Evolutionary conservation across 2,888 invertebrate species (phyloP).

Genomic region (Automeris io): DNA sequence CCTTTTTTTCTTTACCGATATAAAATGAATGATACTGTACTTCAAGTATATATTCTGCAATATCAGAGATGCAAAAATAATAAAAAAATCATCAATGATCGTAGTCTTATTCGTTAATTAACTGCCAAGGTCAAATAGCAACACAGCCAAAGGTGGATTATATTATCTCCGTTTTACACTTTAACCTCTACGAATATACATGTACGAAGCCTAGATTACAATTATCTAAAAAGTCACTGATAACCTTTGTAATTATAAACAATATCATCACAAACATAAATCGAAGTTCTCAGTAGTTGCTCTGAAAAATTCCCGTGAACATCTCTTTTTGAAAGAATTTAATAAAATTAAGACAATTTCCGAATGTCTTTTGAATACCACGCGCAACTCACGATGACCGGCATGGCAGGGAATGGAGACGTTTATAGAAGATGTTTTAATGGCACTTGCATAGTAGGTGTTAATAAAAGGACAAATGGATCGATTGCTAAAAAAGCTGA

Average conservation of each 20-base stretch:
- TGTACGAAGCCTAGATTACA: too few relatives aligned
- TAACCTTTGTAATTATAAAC: constrained; percentile 38
- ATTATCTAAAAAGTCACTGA: constrained; percentile 27
- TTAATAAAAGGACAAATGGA: constrained; percentile 41
- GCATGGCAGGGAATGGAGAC: constrained; percentile 49
- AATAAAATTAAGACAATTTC: constrained; percentile 13
- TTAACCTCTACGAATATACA: background rate
- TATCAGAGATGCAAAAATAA: too few relatives aligned
- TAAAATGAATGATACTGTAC: too few relatives aligned
- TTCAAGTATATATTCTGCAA: too few relatives aligned
- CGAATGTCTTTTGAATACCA: constrained; percentile 48
- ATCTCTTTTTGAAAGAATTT: constrained; percentile 12
- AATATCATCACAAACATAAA: constrained; percentile 14
- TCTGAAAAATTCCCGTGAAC: constrained; percentile 28
- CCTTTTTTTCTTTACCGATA: too few relatives aligned
- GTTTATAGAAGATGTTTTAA: constrained; percentile 44
- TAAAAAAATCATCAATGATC: too few relatives aligned
- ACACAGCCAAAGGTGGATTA: too few relatives aligned
- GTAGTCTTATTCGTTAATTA: too few relatives aligned
- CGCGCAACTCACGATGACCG: constrained; percentile 47
- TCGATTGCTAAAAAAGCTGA: constrained; percentile 55
- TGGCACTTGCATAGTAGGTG: constrained; percentile 43
- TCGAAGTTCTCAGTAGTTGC: constrained; percentile 20
- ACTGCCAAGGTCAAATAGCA: too few relatives aligned
- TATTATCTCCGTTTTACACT: too few relatives aligned